A percentile compares a stretch with the other conserved stretches of the same genome.
phyloP scores from a whole-genome alignment of 2,888 invertebrate species.

The Noctuana brunneofusca region DNA sequence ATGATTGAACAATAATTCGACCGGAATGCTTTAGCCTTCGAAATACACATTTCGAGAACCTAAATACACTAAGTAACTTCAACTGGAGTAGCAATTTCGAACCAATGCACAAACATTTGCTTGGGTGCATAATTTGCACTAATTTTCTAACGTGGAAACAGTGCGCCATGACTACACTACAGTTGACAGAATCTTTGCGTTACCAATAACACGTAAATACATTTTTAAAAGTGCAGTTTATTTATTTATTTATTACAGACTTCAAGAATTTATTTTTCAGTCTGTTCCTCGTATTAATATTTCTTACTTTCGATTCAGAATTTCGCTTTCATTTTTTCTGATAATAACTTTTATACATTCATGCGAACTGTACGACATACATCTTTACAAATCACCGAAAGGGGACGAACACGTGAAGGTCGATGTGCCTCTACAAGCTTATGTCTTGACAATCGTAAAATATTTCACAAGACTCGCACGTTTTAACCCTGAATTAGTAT shows the following conservation, averaged over 20 bases:
- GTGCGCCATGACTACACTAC: neutral
- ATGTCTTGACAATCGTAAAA: conserved; percentile 77
- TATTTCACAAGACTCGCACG: conserved; percentile 70
- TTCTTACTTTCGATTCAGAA: too few species aligned
- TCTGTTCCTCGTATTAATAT: too few species aligned
- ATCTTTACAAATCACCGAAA: conserved; percentile 67
- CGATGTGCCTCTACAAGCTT: conserved; percentile 63
- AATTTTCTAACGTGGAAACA: neutral
- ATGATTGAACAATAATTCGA: conserved; percentile 38
- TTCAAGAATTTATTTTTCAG: too few species aligned
- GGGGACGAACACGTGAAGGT: conserved; percentile 67
- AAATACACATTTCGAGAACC: conserved; percentile 27
- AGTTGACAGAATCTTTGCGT: neutral
- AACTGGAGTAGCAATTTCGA: conserved; percentile 1
- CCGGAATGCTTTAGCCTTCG: conserved; percentile 33
- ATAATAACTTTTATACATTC: conserved; percentile 20
- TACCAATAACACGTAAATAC: neutral
- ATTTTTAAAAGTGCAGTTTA: neutral
- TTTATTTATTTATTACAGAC: too few species aligned
- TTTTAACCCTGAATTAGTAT: conserved; percentile 44
- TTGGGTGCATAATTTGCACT: conserved; percentile 3
- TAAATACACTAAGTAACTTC: conserved; percentile 23
- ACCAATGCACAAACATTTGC: neutral
- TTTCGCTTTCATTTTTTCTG: too few species aligned
- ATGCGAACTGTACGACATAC: conserved; percentile 11